A percentile compares a stretch with the other conserved stretches of the same genome.
Conservation (phyloP, 1,140 invertebrate genomes). For the Sycobia sp. region DNA sequence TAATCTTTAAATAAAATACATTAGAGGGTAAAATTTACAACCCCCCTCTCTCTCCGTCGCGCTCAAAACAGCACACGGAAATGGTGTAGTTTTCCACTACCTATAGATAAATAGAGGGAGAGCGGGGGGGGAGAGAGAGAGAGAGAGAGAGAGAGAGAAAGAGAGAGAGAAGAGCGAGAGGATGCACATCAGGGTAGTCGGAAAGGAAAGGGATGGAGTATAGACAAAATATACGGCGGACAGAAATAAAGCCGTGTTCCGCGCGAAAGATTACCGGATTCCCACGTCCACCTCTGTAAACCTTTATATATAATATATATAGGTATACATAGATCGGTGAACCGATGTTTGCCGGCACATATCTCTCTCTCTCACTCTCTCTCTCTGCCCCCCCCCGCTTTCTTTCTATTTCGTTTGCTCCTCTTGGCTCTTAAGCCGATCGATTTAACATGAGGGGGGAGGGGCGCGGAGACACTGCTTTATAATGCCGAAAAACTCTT, state of each 20-base stretch:
- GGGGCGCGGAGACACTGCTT: slow-evolving; percentile 9
- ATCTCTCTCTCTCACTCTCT: no score
- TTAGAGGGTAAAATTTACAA: no score
- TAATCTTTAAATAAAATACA: no score
- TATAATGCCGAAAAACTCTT: slow-evolving; percentile 8
- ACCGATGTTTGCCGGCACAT: no score
- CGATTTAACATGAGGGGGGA: no score
- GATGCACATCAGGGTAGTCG: background rate
- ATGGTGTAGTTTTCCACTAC: no score
- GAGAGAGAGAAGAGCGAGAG: background rate
- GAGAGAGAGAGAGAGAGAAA: background rate
- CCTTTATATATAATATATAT: no score
- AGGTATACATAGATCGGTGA: slow-evolving; percentile 24
- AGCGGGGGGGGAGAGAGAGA: background rate
- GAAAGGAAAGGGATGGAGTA: background rate
- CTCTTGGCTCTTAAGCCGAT: slow-evolving; percentile 27
- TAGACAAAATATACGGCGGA: slow-evolving; percentile 38
- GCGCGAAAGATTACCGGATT: slow-evolving; percentile 47
- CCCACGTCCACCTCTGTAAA: no score
- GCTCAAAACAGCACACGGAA: no score
- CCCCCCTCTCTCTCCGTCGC: no score
- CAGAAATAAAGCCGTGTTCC: slow-evolving; percentile 46
- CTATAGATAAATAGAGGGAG: no score
- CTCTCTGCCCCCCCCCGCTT: no score
- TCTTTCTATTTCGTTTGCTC: slow-evolving; percentile 22